Base-by-base conservation (phyloP, 1,140 invertebrate genomes). In the Potamilus streckersoni region DNA sequence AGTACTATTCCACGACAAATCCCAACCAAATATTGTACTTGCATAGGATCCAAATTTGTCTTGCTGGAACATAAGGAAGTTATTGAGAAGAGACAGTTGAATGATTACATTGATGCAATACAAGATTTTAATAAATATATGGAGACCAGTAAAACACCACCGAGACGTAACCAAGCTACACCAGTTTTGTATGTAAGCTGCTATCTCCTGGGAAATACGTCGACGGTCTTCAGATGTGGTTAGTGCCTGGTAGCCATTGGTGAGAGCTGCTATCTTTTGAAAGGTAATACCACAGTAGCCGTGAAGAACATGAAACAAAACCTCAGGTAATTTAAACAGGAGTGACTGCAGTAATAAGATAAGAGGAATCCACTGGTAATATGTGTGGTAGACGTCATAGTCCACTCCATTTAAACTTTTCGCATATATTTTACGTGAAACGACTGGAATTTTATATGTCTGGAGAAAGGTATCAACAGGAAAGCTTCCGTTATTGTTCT, bases 281-380 rank as follows among this genome's bases (percentile, higher is more conserved):
- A 67, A 74, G 27, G 49, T 74, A 2, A 74, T 60, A 27, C 72
- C 72, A 38, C 64, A 67, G 38, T 27, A 68, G 8, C 64, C 58
- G 13, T 74, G 72, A n/a, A 67, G 27, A 59, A 58, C 61, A 61
- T 74, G 38, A 17, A 74, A 59, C 4, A 74, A 15, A n/a, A 74
- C 3, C 17, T 74, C 59, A 11, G 72, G 72, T 14, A 74, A 15
- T 68, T 74, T 74, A 49, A 67, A 74, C 14, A 74, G 56, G 12
- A 74, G 55, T 8, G 72, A 64, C 27, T 67, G 72, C 38, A 74
- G 68, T n/a, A 23, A 58, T 3, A 74, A 55, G 14, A 74, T 74
- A 4, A 74, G 13, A 8, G 72, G 72, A 19, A 74, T 13, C 72
- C 72, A 74, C n/a, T 67, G 72, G 55, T 74, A 59, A 38, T 38